Conservation (phyloP, 2,797 vertebrate genomes). For the Luscinia megarhynchos region DNA sequence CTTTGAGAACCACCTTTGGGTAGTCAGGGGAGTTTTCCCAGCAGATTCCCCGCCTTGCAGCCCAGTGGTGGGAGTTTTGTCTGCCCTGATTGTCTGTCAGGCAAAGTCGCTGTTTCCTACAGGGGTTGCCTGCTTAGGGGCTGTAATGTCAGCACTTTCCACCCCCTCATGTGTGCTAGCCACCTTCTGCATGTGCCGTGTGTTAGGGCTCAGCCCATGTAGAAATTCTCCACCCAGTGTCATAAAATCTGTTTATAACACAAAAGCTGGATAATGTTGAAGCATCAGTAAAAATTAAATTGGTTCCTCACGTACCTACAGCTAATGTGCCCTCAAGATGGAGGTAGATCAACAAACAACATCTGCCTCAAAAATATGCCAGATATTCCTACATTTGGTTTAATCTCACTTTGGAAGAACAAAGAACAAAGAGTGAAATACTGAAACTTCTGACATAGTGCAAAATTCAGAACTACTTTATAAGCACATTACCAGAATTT, state of each 20-base stretch:
- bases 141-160: background rate
- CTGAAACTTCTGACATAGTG: background rate
- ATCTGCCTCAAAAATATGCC: background rate
- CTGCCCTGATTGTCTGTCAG: no score
- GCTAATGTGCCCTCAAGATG: background rate
- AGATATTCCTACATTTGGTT: background rate
- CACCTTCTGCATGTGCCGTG: fast-evolving
- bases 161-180: fast-evolving
- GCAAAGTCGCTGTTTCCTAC: no score
- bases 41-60: background rate
- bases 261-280: background rate
- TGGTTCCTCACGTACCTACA: background rate
- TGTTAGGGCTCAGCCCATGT: background rate
- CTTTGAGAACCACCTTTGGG: no score
- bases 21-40: background rate
- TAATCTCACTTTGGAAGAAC: background rate
- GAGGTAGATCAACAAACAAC: background rate
- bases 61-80: no score
- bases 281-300: background rate
- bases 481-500: background rate
- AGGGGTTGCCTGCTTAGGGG: no score
- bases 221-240: background rate
- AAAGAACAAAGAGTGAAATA: background rate
- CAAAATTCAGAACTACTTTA: background rate
- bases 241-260: background rate